phyloP scores from a whole-genome alignment of 2,888 invertebrate species.

The Microplitis deprimator region DNA sequence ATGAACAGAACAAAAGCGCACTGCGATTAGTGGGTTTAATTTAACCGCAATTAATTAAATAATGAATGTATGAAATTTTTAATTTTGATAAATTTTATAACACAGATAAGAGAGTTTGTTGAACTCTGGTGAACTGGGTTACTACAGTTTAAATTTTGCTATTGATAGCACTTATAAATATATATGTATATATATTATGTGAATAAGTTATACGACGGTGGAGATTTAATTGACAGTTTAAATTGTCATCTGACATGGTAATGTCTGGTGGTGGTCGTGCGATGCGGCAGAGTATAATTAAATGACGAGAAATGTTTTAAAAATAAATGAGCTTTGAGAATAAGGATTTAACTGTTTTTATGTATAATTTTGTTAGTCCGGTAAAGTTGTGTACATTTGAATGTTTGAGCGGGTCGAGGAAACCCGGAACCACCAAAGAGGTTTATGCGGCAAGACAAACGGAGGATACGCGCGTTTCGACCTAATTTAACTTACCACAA shows the following conservation, averaged over 20 bases:
- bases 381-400: not conserved
- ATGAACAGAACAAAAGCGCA: too few species aligned
- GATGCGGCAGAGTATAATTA: not conserved
- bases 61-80: not conserved
- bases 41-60: not conserved
- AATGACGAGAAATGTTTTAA: not conserved
- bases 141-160: not conserved
- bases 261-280: not conserved
- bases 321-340: not conserved
- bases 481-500: constrained; percentile 44
- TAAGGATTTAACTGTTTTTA: not conserved
- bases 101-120: constrained; percentile 5
- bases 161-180: not conserved
- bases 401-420: constrained; percentile 10
- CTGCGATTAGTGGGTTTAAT: too few species aligned
- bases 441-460: constrained; percentile 43
- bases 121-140: not conserved
- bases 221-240: not conserved
- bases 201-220: not conserved
- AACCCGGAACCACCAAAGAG: constrained; percentile 28
- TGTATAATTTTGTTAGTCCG: not conserved
- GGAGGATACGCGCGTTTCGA: constrained; percentile 40
- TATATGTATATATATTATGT: not conserved
- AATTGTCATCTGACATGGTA: not conserved
- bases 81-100: not conserved